phyloP scores from a whole-genome alignment of 2,113 vertebrate species.

The Heptranchias perlo region DNA sequence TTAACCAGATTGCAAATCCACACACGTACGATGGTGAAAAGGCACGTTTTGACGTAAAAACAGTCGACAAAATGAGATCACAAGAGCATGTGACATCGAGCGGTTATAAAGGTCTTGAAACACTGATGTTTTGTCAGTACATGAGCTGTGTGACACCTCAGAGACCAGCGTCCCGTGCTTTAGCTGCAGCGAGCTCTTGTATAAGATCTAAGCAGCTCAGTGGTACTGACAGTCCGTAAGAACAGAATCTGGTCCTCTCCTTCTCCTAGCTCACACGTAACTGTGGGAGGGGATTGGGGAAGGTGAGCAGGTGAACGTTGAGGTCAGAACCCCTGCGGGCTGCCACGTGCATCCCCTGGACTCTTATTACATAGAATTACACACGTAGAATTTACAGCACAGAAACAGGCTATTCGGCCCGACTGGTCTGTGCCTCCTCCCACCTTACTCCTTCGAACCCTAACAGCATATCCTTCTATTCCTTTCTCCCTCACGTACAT shows the following conservation, averaged over 20 bases:
- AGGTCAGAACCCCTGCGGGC: no score
- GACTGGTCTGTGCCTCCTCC: not conserved
- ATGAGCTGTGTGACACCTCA: not conserved
- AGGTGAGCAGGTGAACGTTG: not conserved
- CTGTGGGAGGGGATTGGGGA: not conserved
- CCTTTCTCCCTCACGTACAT: not conserved
- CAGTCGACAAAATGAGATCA: not conserved
- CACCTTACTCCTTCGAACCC: not conserved
- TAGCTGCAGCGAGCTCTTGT: not conserved
- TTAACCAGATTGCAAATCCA: not conserved
- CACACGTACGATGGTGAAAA: no score
- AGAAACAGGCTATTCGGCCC: not conserved
- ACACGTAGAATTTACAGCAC: not conserved
- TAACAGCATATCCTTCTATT: not conserved
- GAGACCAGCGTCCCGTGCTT: not conserved
- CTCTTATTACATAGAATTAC: not conserved
- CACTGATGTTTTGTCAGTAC: not conserved
- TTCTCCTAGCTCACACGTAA: not conserved
- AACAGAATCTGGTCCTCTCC: not conserved
- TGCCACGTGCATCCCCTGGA: not conserved
- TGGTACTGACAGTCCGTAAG: not conserved
- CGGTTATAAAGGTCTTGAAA: no score
- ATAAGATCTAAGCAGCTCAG: not conserved
- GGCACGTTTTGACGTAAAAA: no score
- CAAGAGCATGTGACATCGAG: not conserved